Evolutionary conservation across 1,140 invertebrate species (phyloP), one percentile per base, ranked within the genome.

Genomic region (Asobara japonica): DNA sequence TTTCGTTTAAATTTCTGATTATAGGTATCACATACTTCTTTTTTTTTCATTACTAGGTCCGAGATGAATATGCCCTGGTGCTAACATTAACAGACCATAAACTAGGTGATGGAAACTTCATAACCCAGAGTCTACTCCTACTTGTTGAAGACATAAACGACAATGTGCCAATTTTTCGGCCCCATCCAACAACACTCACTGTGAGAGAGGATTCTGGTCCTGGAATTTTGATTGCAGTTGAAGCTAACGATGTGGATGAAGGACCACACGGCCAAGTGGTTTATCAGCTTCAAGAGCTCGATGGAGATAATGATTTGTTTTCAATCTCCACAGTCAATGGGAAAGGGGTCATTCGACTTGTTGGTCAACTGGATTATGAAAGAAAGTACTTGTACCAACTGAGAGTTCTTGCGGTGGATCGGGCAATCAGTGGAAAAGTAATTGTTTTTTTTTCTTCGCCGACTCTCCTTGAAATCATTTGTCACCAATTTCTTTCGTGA

Each of bases 131-230:
- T 80, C 90, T 97, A 65, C 86, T 97, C 66, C 86, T 97, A 13
- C 88, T 97, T 60, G 95, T 97, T 0, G 95, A 97, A 87, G 96
- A 98, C 84, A 93, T 96, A 8, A 97, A 97, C 79, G 96, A 97
- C 87, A 96, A 96, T 88, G 91, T 92, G 72, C 96, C 96, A 3
- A 90, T 95, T 61, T 97, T 97, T 84, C 91, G 93, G 78, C 93
- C 94, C 11, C 96, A 96, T 86, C 93, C 94, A 72, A 91, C 94
- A 3, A 93, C 94, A 30, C 88, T 97, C 62, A 92, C 91, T 64
- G 89, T 97, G 2, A 90, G 89, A 60, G 95, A 97, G 88, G 92
- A 97, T 83, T 91, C 92, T 36, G 85, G 89, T 0, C 91, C 93
- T 0, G 91, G 92, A 11, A 87, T 95, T 72, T 85, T 98, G 25